phyloP scores from a whole-genome alignment of 2,888 invertebrate species.

The Criorhina ranunculi region DNA sequence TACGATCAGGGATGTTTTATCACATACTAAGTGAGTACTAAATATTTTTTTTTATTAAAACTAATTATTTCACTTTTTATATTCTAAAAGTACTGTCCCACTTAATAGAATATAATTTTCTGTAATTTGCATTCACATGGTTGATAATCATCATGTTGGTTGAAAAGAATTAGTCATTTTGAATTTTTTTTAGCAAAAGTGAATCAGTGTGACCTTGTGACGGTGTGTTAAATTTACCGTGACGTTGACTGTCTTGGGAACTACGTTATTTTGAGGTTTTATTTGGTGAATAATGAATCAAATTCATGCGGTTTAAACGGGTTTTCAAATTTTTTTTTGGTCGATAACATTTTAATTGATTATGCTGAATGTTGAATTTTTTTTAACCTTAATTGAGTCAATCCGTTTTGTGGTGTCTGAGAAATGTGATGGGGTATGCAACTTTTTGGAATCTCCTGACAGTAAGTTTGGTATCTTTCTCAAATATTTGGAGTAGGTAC shows the following conservation, averaged over 20 bases:
- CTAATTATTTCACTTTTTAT: not conserved
- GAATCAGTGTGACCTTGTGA: slow-evolving; percentile 13
- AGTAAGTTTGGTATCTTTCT: no score
- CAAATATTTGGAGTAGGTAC: no score
- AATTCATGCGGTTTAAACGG: not conserved
- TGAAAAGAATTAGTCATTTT: slow-evolving; percentile 26
- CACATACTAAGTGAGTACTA: slow-evolving; percentile 25
- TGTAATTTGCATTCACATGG: not conserved
- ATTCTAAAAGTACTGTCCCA: not conserved
- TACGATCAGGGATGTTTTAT: not conserved
- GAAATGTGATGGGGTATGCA: no score
- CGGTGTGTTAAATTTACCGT: slow-evolving; percentile 20
- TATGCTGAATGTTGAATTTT: no score
- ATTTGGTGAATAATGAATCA: slow-evolving; percentile 13
- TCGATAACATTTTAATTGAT: no score
- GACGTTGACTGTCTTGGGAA: slow-evolving; percentile 2
- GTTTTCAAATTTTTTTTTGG: not conserved
- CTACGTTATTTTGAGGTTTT: not conserved
- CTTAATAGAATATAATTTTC: not conserved
- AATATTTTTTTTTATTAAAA: no score
- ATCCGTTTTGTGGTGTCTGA: no score
- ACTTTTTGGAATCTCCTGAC: no score
- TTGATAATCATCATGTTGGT: not conserved
- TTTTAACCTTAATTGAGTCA: no score
- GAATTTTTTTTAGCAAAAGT: not conserved